Conservation (phyloP, 1,140 invertebrate species). For the Ceratina australensis region DNA sequence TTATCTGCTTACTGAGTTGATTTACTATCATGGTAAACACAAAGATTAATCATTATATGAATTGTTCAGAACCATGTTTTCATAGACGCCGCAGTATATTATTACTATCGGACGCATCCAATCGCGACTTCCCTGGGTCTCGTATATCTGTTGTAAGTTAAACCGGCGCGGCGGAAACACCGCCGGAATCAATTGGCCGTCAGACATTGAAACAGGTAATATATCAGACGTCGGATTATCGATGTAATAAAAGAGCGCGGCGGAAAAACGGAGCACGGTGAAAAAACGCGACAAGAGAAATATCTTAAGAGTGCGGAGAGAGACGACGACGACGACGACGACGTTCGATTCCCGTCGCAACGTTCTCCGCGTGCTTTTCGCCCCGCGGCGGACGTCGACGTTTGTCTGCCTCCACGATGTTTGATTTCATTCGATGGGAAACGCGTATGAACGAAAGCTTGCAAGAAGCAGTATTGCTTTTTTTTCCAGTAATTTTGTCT, state of each 20-base stretch:
- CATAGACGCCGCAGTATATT: no score
- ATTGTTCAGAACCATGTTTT: no score
- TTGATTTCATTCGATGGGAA: constrained; percentile 10
- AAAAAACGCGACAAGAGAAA: constrained; percentile 7
- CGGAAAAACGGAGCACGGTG: background rate
- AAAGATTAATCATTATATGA: no score
- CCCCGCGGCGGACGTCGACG: background rate
- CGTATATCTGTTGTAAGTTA: background rate
- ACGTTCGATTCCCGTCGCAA: constrained; percentile 4
- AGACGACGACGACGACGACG: background rate
- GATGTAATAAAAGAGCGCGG: constrained; percentile 17
- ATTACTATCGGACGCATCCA: no score
- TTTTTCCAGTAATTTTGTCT: no score
- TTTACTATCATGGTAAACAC: no score
- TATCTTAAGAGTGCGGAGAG: background rate
- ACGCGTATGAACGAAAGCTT: no score
- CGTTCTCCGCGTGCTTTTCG: constrained; percentile 1
- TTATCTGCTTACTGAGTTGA: no score
- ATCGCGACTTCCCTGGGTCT: no score
- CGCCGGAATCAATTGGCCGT: background rate
- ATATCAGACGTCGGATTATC: constrained; percentile 9
- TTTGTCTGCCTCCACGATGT: background rate
- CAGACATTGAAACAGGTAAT: constrained; percentile 7
- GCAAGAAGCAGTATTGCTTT: no score
- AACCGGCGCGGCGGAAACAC: background rate